phyloP scores from a whole-genome alignment of 2,113 vertebrate species.

The Agelaius tricolor region DNA sequence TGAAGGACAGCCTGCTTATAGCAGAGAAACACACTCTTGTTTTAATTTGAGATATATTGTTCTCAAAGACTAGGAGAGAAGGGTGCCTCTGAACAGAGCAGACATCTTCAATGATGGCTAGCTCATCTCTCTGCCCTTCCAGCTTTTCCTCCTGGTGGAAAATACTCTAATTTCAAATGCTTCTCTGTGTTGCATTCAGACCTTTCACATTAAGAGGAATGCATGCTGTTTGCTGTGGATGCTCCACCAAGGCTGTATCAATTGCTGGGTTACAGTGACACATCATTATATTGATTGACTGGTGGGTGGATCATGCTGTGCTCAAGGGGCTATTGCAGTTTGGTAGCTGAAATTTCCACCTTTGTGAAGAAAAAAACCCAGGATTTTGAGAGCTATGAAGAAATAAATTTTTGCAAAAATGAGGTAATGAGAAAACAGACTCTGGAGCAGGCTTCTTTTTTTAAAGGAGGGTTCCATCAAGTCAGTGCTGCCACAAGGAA shows the following conservation, averaged over 20 bases:
- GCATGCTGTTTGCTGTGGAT: not conserved
- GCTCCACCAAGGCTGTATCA: not conserved
- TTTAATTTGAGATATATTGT: not conserved
- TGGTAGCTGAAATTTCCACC: not conserved
- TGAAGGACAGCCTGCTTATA: not conserved
- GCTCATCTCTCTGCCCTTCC: not conserved
- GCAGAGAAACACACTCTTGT: not conserved
- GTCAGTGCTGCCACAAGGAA: not conserved
- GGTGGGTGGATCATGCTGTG: not conserved
- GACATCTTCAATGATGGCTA: not conserved
- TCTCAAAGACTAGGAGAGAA: not conserved
- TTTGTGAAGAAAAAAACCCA: not conserved
- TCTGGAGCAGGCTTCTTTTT: not conserved
- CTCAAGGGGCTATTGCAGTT: not conserved
- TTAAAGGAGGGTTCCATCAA: not conserved
- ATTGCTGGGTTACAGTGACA: not conserved
- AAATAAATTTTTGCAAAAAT: not conserved
- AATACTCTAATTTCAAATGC: not conserved
- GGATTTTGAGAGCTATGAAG: not conserved
- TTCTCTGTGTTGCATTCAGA: not conserved
- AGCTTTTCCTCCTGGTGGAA: not conserved
- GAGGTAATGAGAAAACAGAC: not conserved
- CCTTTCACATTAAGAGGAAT: not conserved
- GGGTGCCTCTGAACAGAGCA: not conserved
- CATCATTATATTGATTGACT: constrained; percentile 7